A percentile compares a stretch with the other conserved stretches of the same genome.
These are phyloP conservation scores for Habropoda laboriosa DNA, from an alignment of 1,140 invertebrate genomes.

Conservation along the genomic window DNA sequence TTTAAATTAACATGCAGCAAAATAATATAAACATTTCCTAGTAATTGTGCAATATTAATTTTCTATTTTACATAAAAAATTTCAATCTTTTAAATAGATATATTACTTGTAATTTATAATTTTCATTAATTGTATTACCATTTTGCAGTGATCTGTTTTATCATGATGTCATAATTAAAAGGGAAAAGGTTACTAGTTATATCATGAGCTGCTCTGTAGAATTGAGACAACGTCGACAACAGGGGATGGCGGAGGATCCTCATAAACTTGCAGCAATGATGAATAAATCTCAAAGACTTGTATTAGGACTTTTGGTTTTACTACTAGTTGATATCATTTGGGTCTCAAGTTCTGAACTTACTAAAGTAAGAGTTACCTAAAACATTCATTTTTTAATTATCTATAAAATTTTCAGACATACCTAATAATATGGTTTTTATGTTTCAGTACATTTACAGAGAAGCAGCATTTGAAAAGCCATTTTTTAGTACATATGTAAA, in stretches of 20 bases:
- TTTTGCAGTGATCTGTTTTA: constrained; percentile 32
- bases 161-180: constrained; percentile 38
- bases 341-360: constrained; percentile 93
- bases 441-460: constrained; percentile 91
- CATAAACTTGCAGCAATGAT: constrained; percentile 81
- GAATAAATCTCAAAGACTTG: constrained; percentile 88
- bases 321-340: constrained; percentile 93
- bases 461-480: constrained; percentile 91
- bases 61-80: not conserved
- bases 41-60: too few species aligned
- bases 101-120: not conserved
- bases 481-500: constrained; percentile 95
- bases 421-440: constrained; percentile 52
- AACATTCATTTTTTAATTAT: not conserved
- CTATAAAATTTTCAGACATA: not conserved
- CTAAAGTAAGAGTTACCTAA: constrained; percentile 84
- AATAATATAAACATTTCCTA: not conserved
- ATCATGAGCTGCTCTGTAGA: constrained; percentile 79
- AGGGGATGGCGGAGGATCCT: constrained; percentile 80
- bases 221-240: constrained; percentile 76
- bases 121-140: not conserved
- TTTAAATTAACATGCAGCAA: too few species aligned
- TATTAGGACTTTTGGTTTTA: constrained; percentile 89
- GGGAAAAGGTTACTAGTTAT: not conserved
- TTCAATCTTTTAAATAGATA: not conserved